phyloP scores from a whole-genome alignment of 92 coral and sea anemone species.

The Galaxea fascicularis region DNA sequence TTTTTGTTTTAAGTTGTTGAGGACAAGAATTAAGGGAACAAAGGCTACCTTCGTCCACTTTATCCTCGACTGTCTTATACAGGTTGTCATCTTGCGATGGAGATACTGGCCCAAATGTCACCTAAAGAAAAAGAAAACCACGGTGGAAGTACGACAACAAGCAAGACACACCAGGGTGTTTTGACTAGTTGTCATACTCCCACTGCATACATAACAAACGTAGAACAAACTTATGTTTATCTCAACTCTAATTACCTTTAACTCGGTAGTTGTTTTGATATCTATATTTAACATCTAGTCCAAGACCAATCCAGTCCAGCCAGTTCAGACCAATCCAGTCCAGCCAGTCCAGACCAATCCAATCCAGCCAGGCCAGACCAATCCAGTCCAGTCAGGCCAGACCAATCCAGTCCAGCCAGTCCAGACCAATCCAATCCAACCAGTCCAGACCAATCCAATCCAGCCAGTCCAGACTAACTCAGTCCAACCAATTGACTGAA shows the following conservation, averaged over 20 bases:
- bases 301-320: background rate
- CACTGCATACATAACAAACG: too few relatives aligned
- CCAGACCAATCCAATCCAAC: too few relatives aligned
- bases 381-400: too few relatives aligned
- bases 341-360: too few relatives aligned
- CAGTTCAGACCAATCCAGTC: too few relatives aligned
- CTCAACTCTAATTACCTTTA: background rate
- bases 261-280: background rate
- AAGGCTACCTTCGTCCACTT: background rate
- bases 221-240: too few relatives aligned
- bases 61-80: background rate
- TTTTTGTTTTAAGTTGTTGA: too few relatives aligned
- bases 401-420: too few relatives aligned
- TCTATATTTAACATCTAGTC: background rate
- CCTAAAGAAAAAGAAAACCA: background rate
- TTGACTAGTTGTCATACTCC: background rate
- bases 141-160: background rate
- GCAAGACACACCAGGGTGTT: background rate
- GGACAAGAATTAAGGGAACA: too few relatives aligned
- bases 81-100: background rate
- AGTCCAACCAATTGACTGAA: background rate
- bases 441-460: background rate
- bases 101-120: background rate
- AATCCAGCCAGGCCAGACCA: too few relatives aligned
- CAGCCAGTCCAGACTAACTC: background rate